Evolutionary conservation across 2,888 invertebrate genomes (phyloP).

Genomic region (Pocota personata): DNA sequence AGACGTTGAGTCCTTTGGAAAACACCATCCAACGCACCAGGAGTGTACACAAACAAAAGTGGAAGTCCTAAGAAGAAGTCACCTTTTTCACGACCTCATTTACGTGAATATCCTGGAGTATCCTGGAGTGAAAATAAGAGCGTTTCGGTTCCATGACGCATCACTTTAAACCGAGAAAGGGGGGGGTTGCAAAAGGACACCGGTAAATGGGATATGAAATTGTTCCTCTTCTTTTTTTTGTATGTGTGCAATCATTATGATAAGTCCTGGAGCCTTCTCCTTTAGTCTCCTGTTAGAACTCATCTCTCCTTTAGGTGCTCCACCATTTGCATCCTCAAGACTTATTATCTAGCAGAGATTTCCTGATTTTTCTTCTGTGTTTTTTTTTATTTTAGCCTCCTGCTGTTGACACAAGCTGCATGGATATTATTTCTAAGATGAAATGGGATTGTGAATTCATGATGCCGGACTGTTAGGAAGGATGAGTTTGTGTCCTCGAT

Average conservation of each 20-base stretch:
- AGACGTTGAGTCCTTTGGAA: constrained; percentile 36
- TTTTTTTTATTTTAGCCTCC: background rate
- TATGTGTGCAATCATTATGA: constrained; percentile 55
- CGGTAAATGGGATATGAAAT: constrained; percentile 55
- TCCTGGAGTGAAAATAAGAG: constrained; percentile 56
- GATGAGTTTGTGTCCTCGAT: constrained; percentile 58
- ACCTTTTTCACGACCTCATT: constrained; percentile 62
- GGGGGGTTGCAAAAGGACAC: constrained; percentile 19
- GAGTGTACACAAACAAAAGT: constrained; percentile 6
- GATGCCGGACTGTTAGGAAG: constrained; percentile 9
- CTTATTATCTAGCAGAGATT: constrained; percentile 66
- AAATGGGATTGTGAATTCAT: constrained; percentile 53
- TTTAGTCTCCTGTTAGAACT: constrained; percentile 16
- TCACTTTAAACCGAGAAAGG: constrained; percentile 28
- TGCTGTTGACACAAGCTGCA: constrained; percentile 57
- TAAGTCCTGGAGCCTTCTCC: constrained; percentile 40
- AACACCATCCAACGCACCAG: constrained; percentile 26
- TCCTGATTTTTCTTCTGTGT: constrained; percentile 42
- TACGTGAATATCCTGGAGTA: constrained; percentile 60
- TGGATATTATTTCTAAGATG: constrained; percentile 50
- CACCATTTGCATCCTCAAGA: constrained; percentile 64
- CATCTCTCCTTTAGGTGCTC: constrained; percentile 36
- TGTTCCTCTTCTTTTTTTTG: background rate
- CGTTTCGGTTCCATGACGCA: constrained; percentile 47
- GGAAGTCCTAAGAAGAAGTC: constrained; percentile 25